Percentiles rank a stretch among this genome's conserved stretches.
Evolutionary conservation across 2,888 invertebrate species (phyloP).

Genomic region (Drosophila antonietae): DNA sequence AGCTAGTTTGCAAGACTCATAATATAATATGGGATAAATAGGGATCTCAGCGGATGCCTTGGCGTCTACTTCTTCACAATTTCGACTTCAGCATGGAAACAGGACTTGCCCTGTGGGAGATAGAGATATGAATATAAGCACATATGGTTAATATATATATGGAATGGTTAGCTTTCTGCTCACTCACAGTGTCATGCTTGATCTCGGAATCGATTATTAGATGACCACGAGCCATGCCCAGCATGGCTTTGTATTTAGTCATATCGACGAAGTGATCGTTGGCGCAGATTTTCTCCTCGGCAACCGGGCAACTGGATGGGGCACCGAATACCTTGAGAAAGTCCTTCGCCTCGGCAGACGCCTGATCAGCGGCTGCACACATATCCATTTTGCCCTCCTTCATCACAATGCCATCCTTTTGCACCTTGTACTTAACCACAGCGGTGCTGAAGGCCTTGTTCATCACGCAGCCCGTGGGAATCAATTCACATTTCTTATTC

Average conservation of each 20-base stretch:
- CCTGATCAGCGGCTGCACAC: conserved; percentile 81
- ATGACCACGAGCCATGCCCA: conserved; percentile 84
- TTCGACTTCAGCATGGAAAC: conserved; percentile 81
- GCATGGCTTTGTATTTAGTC: conserved; percentile 84
- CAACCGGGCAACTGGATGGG: conserved; percentile 84
- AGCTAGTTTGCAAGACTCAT: conserved; percentile 67
- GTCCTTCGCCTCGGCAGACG: conserved; percentile 69
- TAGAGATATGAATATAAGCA: background rate
- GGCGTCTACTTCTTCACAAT: conserved; percentile 73
- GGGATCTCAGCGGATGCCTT: background rate
- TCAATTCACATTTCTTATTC: conserved; percentile 85
- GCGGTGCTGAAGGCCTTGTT: conserved; percentile 84
- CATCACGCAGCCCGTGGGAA: conserved; percentile 84
- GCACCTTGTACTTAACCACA: conserved; percentile 81
- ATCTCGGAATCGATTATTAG: conserved; percentile 82
- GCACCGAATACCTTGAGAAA: conserved; percentile 83
- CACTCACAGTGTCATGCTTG: conserved; percentile 84
- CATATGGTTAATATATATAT: background rate
- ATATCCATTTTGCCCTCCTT: conserved; percentile 84
- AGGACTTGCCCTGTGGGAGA: conserved; percentile 81
- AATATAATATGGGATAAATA: conserved; percentile 20
- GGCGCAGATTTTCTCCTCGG: conserved; percentile 83
- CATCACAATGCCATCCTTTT: conserved; percentile 84
- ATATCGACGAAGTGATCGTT: conserved; percentile 83
- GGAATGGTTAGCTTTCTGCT: background rate